phyloP scores from a whole-genome alignment of 2,113 vertebrate genomes.

The Isurus oxyrinchus region DNA sequence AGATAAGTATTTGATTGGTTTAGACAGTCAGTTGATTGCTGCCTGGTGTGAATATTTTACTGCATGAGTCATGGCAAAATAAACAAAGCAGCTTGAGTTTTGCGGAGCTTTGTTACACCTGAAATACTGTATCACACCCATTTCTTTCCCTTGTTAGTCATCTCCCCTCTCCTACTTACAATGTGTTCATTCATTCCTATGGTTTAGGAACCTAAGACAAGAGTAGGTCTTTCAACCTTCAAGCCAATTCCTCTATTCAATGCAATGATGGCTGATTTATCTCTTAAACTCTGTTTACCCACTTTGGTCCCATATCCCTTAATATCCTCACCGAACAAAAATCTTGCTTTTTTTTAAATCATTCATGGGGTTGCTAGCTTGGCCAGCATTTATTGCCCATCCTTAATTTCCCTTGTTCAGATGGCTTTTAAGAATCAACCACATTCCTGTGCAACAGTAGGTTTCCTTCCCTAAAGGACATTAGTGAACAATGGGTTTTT shows the following conservation, averaged over 20 bases:
- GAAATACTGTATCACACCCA: background rate
- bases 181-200: background rate
- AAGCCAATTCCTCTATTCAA: background rate
- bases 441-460: no score
- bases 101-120: background rate
- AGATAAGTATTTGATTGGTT: background rate
- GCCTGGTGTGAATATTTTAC: background rate
- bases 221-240: background rate
- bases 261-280: background rate
- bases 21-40: background rate
- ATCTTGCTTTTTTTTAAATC: no score
- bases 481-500: no score
- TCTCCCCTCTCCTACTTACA: background rate
- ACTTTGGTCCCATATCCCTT: no score
- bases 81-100: background rate
- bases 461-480: no score
- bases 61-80: background rate
- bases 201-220: background rate
- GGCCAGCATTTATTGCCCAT: no score
- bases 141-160: background rate
- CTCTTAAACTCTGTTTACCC: background rate
- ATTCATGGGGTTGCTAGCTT: no score
- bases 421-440: no score
- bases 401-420: no score
- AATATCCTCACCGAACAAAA: no score